These are phyloP conservation scores for Sebastes jordani DNA, from an alignment of 2,797 vertebrate genomes.

Conservation along the genomic window DNA sequence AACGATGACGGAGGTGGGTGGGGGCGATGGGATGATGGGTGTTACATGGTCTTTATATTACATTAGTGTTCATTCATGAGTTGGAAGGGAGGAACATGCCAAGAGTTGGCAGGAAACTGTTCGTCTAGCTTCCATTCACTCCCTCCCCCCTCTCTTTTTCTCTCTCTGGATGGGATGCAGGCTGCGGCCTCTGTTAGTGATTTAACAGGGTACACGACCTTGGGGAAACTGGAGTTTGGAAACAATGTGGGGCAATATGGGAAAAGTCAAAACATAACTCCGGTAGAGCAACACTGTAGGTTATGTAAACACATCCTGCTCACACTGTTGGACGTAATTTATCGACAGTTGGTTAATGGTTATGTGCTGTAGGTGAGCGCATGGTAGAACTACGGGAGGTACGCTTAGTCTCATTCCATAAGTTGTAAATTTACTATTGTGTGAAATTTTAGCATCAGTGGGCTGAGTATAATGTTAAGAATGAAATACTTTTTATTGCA, in stretches of 20 bases:
- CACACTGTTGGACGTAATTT: conserved; percentile 35
- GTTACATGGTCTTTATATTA: conserved; percentile 51
- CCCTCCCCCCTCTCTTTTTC: not conserved
- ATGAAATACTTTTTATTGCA: not conserved
- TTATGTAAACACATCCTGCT: conserved; percentile 55
- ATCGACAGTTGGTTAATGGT: conserved; percentile 24
- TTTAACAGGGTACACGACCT: conserved; percentile 67
- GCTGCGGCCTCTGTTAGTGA: conserved; percentile 56
- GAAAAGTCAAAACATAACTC: conserved; percentile 57
- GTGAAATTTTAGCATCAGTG: not conserved
- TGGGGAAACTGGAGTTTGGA: conserved; percentile 54
- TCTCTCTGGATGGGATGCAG: conserved; percentile 18
- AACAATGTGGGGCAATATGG: conserved; percentile 67
- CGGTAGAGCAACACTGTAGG: conserved; percentile 30
- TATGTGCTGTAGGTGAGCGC: conserved; percentile 20
- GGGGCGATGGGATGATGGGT: conserved; percentile 23
- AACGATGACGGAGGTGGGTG: conserved; percentile 7
- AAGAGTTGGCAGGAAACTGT: conserved; percentile 46
- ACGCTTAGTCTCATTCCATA: not conserved
- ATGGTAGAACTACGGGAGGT: conserved; percentile 19
- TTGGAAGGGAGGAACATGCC: conserved; percentile 33
- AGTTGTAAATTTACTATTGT: not conserved
- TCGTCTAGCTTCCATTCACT: conserved; percentile 42
- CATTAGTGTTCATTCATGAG: conserved; percentile 69
- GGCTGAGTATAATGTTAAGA: not conserved